Percentiles rank a stretch among this genome's conserved stretches.
phyloP scores from a whole-genome alignment of 2,113 vertebrate species.

The Argyrosomus japonicus region DNA sequence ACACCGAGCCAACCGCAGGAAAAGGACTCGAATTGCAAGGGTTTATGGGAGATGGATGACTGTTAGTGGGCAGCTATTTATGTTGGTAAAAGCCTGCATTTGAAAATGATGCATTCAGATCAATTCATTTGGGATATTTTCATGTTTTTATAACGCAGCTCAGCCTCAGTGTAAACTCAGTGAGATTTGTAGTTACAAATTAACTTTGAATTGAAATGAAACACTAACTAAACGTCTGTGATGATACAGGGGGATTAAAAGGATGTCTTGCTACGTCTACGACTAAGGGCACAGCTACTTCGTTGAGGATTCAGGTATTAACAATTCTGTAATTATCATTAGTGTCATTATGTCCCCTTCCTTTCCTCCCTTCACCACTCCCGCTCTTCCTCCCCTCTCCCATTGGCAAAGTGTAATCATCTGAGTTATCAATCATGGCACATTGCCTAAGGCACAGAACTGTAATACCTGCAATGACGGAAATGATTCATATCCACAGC shows the following conservation, averaged over 20 bases:
- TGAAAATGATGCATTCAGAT: background rate
- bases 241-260: constrained; percentile 16
- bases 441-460: constrained; percentile 44
- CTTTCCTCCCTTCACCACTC: constrained; percentile 29
- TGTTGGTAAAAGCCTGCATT: background rate
- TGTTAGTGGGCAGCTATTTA: background rate
- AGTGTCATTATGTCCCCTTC: constrained; percentile 62
- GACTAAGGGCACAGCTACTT: constrained; percentile 37
- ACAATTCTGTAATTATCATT: constrained; percentile 73
- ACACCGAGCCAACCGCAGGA: background rate
- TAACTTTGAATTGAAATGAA: background rate
- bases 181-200: background rate
- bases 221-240: background rate
- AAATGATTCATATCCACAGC: constrained; percentile 66
- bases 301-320: constrained; percentile 62
- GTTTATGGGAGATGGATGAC: background rate
- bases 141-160: background rate
- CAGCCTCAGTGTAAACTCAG: background rate
- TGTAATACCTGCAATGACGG: constrained; percentile 68
- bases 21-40: background rate
- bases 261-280: constrained; percentile 3
- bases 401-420: constrained; percentile 72
- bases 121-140: background rate
- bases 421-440: constrained; percentile 71
- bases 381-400: constrained; percentile 51